These are phyloP conservation scores for Parasteatoda tepidariorum DNA, from an alignment of 1,140 invertebrate species.

Conservation along the genomic window DNA sequence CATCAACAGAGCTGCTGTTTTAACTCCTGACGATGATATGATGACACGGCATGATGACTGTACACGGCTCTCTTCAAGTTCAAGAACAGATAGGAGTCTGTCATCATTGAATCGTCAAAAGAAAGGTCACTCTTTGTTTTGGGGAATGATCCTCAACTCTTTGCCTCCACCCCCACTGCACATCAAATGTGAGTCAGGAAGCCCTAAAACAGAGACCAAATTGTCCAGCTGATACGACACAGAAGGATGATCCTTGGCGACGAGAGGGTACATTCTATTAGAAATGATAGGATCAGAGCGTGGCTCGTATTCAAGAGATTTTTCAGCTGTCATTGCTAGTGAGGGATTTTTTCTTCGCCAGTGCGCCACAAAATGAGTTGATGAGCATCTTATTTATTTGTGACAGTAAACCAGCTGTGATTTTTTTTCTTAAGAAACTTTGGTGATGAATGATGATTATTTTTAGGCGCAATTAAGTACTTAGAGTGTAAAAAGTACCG, in stretches of 20 bases:
- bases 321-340: not conserved
- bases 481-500: too few relatives aligned
- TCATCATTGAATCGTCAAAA: constrained; percentile 13
- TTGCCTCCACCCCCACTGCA: not conserved
- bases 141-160: not conserved
- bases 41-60: constrained; percentile 12
- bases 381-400: too few relatives aligned
- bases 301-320: not conserved
- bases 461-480: too few relatives aligned
- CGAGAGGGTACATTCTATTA: constrained; percentile 4
- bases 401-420: too few relatives aligned
- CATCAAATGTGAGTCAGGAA: constrained; percentile 33
- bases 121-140: constrained; percentile 16
- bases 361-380: too few relatives aligned
- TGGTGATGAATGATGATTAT: too few relatives aligned
- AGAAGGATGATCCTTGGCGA: constrained; percentile 12
- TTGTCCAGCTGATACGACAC: constrained; percentile 16
- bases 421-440: too few relatives aligned
- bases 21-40: not conserved
- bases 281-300: not conserved
- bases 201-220: constrained; percentile 33
- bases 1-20: not conserved
- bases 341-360: not conserved
- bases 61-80: constrained; percentile 27
- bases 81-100: constrained; percentile 44